Conservation (phyloP, 2,888 invertebrate genomes). For the Rhopalosiphum nymphaeae region DNA sequence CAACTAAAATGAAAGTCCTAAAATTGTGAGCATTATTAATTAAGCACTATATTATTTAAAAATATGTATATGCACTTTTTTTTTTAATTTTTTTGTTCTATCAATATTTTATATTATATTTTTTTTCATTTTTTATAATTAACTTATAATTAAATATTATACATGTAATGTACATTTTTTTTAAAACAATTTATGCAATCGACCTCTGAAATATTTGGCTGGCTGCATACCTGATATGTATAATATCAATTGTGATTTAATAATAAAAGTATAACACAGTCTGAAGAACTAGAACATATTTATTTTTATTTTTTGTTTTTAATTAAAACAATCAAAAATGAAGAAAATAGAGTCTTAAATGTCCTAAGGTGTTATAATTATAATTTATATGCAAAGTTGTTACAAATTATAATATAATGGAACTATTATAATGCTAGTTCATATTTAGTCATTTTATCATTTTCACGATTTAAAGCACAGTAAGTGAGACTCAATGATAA, state of each 20-base stretch:
- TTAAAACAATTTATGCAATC: not conserved
- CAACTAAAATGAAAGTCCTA: not conserved
- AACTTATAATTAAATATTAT: not conserved
- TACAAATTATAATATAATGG: not conserved
- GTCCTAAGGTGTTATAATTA: not conserved
- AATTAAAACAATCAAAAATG: not conserved
- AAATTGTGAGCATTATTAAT: not conserved
- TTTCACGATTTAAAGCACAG: not conserved
- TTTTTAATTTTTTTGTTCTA: not conserved
- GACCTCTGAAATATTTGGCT: not conserved
- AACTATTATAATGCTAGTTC: not conserved
- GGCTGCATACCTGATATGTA: not conserved
- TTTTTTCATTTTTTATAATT: not conserved
- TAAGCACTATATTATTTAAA: not conserved
- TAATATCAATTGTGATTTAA: not conserved
- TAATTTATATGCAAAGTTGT: not conserved
- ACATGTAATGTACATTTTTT: not conserved
- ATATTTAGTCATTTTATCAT: not conserved
- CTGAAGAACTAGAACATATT: not conserved
- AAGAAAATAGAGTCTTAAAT: not conserved
- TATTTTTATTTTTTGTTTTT: not conserved
- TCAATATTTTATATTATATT: not conserved
- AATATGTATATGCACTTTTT: not conserved
- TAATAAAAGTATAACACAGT: not conserved
- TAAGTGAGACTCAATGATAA: not conserved